These are phyloP conservation scores for Danio tinwini DNA, from an alignment of 2,797 vertebrate genomes.

Conservation along the genomic window DNA sequence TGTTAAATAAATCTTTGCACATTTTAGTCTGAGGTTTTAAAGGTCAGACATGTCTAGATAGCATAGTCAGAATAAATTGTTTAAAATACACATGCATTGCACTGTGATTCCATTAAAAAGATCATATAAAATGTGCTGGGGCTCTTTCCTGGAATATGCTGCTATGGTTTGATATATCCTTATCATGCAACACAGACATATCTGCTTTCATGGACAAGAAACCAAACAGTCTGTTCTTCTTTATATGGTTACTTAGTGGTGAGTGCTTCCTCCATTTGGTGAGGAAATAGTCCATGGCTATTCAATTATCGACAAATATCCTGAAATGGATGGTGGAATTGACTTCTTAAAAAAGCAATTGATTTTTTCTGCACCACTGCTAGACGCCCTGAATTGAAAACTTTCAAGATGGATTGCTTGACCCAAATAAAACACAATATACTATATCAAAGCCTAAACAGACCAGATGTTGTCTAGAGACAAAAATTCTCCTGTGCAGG, in stretches of 20 bases:
- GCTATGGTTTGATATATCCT: conserved; percentile 34
- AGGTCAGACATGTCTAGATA: neutral
- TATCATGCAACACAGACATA: conserved; percentile 31
- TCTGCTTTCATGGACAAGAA: conserved; percentile 37
- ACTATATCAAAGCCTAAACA: conserved; percentile 26
- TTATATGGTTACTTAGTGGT: conserved; percentile 42
- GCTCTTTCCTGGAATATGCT: conserved; percentile 24
- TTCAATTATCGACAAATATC: conserved; percentile 59
- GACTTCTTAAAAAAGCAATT: conserved; percentile 53
- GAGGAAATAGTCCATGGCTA: conserved; percentile 52
- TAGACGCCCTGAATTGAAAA: conserved; percentile 5
- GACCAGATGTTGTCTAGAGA: neutral
- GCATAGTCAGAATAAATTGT: neutral
- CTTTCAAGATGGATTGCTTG: conserved; percentile 26
- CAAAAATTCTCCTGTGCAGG: neutral
- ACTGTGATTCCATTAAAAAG: neutral
- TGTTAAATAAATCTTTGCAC: neutral
- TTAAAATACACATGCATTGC: neutral
- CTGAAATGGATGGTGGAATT: conserved; percentile 54
- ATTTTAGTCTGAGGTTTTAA: neutral
- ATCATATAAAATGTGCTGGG: conserved; percentile 3
- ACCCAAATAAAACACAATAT: conserved; percentile 33
- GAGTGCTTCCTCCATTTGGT: conserved; percentile 47
- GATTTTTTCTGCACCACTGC: conserved; percentile 49
- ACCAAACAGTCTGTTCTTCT: conserved; percentile 39